Percentiles rank a stretch among this genome's conserved stretches.
Conservation (phyloP, 2,888 invertebrate genomes). For the Sussaba pulchella region DNA sequence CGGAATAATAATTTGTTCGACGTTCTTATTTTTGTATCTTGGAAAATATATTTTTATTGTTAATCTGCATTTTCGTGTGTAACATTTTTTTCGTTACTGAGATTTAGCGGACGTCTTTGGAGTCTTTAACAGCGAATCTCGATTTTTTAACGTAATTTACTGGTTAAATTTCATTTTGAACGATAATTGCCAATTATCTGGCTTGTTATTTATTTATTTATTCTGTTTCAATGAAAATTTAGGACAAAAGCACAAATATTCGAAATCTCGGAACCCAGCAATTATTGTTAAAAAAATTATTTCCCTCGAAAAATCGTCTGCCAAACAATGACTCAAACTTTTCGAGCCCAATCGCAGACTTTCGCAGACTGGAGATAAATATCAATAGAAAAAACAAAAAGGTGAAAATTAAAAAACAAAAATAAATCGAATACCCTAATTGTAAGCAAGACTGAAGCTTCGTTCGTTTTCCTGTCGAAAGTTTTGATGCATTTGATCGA, state of each 20-base stretch:
- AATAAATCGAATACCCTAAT: constrained; percentile 68
- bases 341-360: neutral
- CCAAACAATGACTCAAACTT: neutral
- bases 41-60: constrained; percentile 64
- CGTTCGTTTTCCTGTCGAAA: constrained; percentile 91
- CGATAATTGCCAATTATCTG: neutral
- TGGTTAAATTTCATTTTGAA: neutral
- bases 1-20: constrained; percentile 12
- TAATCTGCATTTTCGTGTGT: neutral
- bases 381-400: neutral
- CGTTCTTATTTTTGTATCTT: constrained; percentile 41
- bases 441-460: constrained; percentile 88
- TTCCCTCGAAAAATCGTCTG: neutral
- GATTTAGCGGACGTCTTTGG: neutral
- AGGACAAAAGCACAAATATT: neutral
- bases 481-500: constrained; percentile 92
- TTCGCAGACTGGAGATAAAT: neutral
- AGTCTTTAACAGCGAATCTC: neutral
- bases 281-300: neutral
- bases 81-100: neutral
- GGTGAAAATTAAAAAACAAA: neutral
- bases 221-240: neutral
- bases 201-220: neutral
- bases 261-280: neutral
- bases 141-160: neutral